Evolutionary conservation across 2,113 vertebrate genomes (phyloP), one percentile per base, ranked within the genome.

Genomic region (Lamprotornis superbus): DNA sequence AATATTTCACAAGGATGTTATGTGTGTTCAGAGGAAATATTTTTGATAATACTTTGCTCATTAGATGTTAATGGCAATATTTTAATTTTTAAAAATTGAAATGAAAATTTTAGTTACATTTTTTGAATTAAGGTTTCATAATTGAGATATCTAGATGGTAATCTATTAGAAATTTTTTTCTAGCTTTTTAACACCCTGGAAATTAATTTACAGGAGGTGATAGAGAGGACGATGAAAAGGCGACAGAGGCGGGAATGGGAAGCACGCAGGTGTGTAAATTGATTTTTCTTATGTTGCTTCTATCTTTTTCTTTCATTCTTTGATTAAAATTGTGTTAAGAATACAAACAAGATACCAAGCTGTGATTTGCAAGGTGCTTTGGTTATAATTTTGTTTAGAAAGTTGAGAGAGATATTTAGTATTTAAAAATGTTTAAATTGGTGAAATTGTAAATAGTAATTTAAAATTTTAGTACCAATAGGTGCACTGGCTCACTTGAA

Each of bases 191-290:
- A 92, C 9, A 35, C 42, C 3, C 16, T 75, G 70, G 21, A 47
- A 65, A 90, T 93, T 67, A 64, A 73, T 81, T 88, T 86, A 18
- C 96, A 99, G 99, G 99, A 98, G 25, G 97, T 98, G 3, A 77
- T 99, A 42, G 99, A 99, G 95, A 98, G 97, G 91, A 98, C 99
- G 22, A 98, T 99, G 80, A 99, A 97, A 89, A 98, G 98, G 42
- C 98, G 98, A 15, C 97, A 98, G 3, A 98, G 95, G 85, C 97
- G 98, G 80, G 99, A 99, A 53, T 99, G 99, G 99, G 99, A 99
- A 83, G 98, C 98, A 13, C 98, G 98, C 33, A 99, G 99, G 99
- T 99, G 83, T 91, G 80, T 44, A 10, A 9, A 16, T 7, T 11
- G 10, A 0, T 19, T 35, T n/a, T 27, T 15, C 40, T 23, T 15